phyloP scores from a whole-genome alignment of 2,113 vertebrate genomes.

The Sebastes schlegelii region DNA sequence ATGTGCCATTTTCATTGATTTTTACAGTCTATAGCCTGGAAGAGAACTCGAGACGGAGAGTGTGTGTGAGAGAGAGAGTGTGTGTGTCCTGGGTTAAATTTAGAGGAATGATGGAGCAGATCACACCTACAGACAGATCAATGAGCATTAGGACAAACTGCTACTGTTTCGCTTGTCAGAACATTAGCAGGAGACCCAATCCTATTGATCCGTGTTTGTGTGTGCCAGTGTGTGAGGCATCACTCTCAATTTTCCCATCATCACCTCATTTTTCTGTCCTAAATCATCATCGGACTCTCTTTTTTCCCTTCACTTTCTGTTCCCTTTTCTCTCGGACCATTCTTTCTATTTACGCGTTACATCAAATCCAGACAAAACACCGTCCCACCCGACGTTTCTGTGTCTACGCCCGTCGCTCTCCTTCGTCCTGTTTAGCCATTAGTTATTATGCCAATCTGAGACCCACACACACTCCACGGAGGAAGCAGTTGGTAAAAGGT shows the following conservation, averaged over 20 bases:
- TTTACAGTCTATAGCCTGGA: background rate
- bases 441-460: constrained; percentile 71
- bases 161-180: constrained; percentile 46
- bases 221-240: background rate
- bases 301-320: background rate
- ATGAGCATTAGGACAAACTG: constrained; percentile 54
- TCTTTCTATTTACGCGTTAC: constrained; percentile 24
- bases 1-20: constrained; percentile 25
- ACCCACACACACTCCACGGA: constrained; percentile 53
- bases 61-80: constrained; percentile 1
- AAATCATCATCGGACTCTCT: constrained; percentile 12
- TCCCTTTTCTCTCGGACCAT: background rate
- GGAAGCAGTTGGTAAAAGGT: constrained; percentile 79
- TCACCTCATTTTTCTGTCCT: background rate
- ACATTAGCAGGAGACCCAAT: constrained; percentile 57
- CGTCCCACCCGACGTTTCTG: constrained; percentile 44
- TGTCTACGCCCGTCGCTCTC: constrained; percentile 15
- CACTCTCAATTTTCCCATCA: constrained; percentile 26
- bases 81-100: constrained; percentile 20
- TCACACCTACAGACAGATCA: constrained; percentile 54
- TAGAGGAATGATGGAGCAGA: constrained; percentile 32
- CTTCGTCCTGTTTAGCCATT: constrained; percentile 59
- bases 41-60: background rate
- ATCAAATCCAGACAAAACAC: constrained; percentile 51
- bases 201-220: constrained; percentile 55